Evolutionary conservation across 2,113 vertebrate species (phyloP).

Genomic region (Eulacestoma nigropectus): DNA sequence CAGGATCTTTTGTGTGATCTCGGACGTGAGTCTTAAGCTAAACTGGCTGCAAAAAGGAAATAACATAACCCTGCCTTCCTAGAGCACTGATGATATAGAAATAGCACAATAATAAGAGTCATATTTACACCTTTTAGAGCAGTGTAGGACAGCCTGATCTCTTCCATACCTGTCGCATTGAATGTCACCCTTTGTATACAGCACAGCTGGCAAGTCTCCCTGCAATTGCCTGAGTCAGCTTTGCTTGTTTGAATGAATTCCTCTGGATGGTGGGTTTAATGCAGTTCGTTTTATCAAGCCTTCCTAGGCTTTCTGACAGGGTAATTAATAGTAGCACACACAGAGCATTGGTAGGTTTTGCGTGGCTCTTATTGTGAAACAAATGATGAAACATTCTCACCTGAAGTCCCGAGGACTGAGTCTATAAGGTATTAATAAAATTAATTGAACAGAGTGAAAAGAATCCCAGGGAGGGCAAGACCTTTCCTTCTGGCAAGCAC

Average conservation of each 20-base stretch:
- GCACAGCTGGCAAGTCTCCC: not conserved
- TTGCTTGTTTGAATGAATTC: not conserved
- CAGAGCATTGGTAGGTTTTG: not conserved
- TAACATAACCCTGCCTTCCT: not conserved
- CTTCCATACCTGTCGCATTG: not conserved
- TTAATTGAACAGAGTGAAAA: not conserved
- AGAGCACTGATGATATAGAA: not conserved
- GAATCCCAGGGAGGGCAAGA: not conserved
- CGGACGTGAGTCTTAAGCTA: not conserved
- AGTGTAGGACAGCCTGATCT: not conserved
- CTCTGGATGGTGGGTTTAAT: not conserved
- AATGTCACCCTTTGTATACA: not conserved
- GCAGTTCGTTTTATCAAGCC: not conserved
- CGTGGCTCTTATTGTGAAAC: not conserved
- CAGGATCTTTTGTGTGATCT: not conserved
- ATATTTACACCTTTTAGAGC: not conserved
- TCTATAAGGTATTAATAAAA: not conserved
- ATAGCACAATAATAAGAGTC: not conserved
- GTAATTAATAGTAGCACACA: not conserved
- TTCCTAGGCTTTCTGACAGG: not conserved
- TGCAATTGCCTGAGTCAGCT: not conserved
- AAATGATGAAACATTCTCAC: not conserved
- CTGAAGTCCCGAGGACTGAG: not conserved
- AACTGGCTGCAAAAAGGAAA: not conserved
- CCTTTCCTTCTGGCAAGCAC: not conserved